Conservation (phyloP, 1,140 invertebrate species). For the Drosophila willistoni region DNA sequence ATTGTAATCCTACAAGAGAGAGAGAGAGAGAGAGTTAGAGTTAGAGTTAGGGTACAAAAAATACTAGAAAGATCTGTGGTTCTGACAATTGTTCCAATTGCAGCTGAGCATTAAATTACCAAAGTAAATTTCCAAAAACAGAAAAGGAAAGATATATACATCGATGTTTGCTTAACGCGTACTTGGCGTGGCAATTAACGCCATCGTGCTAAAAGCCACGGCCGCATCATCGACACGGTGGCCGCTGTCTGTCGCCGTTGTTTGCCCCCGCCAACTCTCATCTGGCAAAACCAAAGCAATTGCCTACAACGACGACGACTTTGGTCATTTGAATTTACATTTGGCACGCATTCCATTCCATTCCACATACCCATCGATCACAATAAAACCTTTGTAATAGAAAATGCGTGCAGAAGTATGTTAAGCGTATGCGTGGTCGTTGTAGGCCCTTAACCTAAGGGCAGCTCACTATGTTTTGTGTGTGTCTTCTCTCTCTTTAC, state of each 20-base stretch:
- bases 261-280: too few species aligned
- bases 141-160: background rate
- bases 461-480: background rate
- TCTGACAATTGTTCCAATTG: constrained; percentile 45
- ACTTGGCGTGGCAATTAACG: constrained; percentile 73
- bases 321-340: constrained; percentile 39
- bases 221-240: constrained; percentile 34
- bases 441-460: constrained; percentile 29
- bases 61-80: background rate
- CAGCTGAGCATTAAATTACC: constrained; percentile 56
- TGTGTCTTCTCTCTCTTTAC: background rate
- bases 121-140: constrained; percentile 42
- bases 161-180: constrained; percentile 58
- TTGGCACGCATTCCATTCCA: constrained; percentile 58
- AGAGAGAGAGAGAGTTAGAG: background rate
- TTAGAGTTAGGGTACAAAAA: background rate
- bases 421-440: constrained; percentile 60
- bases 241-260: background rate
- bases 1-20: constrained; percentile 85
- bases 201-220: constrained; percentile 62
- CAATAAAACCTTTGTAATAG: constrained; percentile 13
- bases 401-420: constrained; percentile 73
- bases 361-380: background rate
- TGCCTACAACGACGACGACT: background rate
- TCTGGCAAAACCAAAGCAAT: background rate